These are phyloP conservation scores for Nasonia oneida DNA, from an alignment of 2,888 invertebrate genomes.

Conservation along the genomic window DNA sequence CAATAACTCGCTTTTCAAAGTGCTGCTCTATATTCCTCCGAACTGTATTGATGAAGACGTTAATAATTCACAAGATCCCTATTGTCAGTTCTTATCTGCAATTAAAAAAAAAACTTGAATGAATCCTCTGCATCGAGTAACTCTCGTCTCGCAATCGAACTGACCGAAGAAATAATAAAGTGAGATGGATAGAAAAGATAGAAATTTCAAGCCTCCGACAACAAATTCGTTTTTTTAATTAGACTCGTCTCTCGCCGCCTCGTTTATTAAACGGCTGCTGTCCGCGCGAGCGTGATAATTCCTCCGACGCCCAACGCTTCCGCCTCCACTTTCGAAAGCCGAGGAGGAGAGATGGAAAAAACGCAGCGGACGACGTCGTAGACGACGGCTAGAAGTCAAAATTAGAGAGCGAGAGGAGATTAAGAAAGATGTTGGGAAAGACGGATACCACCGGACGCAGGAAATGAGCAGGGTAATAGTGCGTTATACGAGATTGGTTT, in stretches of 20 bases:
- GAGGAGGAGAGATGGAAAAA: conserved; percentile 6
- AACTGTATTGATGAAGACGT: not conserved
- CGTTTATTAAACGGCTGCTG: conserved; percentile 54
- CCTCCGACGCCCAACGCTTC: conserved; percentile 54
- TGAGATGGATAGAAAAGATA: not conserved
- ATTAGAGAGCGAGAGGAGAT: not conserved
- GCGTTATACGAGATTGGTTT: not conserved
- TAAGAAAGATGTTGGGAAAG: conserved; percentile 24
- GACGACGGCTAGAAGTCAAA: not conserved
- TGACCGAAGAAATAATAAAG: not conserved
- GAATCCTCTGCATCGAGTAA: not conserved
- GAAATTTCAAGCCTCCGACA: not conserved
- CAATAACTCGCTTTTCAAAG: not conserved
- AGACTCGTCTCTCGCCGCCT: conserved; percentile 25
- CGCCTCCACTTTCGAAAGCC: conserved; percentile 45
- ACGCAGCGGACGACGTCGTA: not conserved
- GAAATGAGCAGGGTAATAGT: not conserved
- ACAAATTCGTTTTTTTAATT: conserved; percentile 44
- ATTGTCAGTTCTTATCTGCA: conserved; percentile 13
- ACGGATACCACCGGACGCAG: not conserved
- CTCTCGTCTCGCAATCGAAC: not conserved
- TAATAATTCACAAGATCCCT: not conserved
- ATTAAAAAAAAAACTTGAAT: not conserved
- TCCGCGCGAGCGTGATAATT: conserved; percentile 50
- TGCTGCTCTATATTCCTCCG: not conserved